A percentile compares a stretch with the other conserved stretches of the same genome.
These are phyloP conservation scores for Rousettus madagascariensis DNA, from an alignment of 2,797 vertebrate genomes.

Conservation along the genomic window DNA sequence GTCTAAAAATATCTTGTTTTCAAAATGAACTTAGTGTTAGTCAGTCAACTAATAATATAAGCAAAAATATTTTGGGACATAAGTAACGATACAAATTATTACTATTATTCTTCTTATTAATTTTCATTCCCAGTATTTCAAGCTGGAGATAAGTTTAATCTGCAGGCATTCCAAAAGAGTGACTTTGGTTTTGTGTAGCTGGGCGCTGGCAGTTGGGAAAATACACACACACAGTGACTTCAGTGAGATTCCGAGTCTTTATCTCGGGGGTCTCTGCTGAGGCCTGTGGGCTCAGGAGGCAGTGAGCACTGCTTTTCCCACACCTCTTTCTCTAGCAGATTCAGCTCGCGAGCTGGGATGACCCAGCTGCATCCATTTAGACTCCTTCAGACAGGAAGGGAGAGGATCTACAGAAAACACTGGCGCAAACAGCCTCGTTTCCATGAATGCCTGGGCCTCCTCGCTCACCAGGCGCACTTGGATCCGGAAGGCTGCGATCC, in stretches of 20 bases:
- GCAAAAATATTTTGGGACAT: background rate
- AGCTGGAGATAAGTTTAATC: background rate
- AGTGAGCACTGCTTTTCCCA: background rate
- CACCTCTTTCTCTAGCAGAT: constrained; percentile 29
- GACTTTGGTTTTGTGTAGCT: background rate
- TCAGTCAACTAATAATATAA: background rate
- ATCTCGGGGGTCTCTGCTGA: background rate
- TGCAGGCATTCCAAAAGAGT: constrained; percentile 29
- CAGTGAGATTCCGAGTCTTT: background rate
- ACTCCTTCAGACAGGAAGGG: constrained; percentile 63
- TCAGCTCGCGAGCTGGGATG: constrained; percentile 4
- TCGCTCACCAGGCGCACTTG: background rate
- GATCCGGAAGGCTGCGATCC: background rate
- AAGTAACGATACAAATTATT: background rate
- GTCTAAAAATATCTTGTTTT: background rate
- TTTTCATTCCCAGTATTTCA: background rate
- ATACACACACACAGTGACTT: background rate
- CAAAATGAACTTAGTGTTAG: background rate
- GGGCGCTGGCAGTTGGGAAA: background rate
- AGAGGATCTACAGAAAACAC: constrained; percentile 59
- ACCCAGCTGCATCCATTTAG: constrained; percentile 76
- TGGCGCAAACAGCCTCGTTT: background rate
- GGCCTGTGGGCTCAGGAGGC: background rate
- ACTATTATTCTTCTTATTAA: background rate
- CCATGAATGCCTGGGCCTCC: background rate